Conservation (phyloP, 2,113 vertebrate species). For the Saccopteryx bilineata region DNA sequence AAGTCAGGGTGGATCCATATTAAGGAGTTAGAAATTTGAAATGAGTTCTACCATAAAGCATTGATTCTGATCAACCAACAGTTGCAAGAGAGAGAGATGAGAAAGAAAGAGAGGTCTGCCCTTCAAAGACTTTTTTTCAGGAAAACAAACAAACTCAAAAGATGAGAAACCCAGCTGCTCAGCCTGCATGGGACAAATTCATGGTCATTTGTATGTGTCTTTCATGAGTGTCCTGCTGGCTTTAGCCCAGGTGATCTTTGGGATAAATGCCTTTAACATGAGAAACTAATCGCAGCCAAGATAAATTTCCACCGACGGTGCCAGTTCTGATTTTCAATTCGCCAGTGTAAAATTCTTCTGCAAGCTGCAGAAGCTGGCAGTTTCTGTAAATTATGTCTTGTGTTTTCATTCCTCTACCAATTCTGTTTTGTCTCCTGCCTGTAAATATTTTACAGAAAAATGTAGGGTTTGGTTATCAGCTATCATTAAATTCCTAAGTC, state of each 20-base stretch:
- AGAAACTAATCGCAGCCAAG: not conserved
- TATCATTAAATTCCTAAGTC: not conserved
- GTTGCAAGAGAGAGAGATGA: not conserved
- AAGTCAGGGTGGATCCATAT: not conserved
- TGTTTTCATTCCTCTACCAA: constrained; percentile 12
- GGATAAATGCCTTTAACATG: constrained; percentile 32
- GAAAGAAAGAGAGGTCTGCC: not conserved
- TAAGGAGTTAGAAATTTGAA: constrained; percentile 6
- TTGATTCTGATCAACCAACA: not conserved
- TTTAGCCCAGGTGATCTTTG: not conserved
- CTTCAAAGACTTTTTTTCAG: not conserved
- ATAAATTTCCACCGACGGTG: not conserved
- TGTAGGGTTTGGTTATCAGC: not conserved
- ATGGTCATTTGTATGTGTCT: not conserved
- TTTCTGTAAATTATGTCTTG: not conserved
- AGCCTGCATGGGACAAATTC: not conserved
- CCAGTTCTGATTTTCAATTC: not conserved
- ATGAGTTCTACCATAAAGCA: not conserved
- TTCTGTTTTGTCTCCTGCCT: constrained; percentile 19
- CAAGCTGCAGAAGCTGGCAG: not conserved
- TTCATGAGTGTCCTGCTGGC: not conserved
- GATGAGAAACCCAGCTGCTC: not conserved
- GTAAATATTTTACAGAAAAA: constrained; percentile 27
- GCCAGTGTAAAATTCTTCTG: not conserved
- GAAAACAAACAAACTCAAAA: constrained; percentile 23